Conservation (phyloP, 2,113 vertebrate species). For the Burhinus bistriatus region DNA sequence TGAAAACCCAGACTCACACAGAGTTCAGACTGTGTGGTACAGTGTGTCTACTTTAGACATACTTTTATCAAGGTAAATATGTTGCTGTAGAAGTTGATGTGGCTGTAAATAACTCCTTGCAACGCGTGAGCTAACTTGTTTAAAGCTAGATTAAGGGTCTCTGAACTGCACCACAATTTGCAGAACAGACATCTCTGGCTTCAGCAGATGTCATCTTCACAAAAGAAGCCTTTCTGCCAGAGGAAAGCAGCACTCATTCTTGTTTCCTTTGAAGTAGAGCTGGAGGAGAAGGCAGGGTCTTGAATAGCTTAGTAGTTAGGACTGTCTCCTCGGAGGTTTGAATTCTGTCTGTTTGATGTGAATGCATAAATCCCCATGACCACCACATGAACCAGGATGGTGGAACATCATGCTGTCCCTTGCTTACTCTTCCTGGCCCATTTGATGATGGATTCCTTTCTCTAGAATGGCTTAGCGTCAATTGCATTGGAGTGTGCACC, state of each 20-base stretch:
- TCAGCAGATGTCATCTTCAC: background rate
- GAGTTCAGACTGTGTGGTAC: background rate
- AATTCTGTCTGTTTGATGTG: background rate
- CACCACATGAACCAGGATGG: background rate
- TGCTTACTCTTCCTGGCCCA: background rate
- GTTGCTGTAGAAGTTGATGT: background rate
- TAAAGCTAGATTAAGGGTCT: background rate
- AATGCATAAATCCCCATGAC: background rate
- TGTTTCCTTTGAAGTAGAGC: background rate
- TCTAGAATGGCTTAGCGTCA: background rate
- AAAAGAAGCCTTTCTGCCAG: background rate
- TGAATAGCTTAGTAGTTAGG: background rate
- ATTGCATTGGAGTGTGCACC: background rate
- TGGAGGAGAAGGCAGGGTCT: background rate
- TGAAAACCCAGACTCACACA: background rate
- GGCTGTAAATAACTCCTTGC: background rate
- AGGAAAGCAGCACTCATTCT: background rate
- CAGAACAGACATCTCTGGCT: background rate
- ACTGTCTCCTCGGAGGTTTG: background rate
- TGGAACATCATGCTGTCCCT: background rate
- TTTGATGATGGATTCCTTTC: background rate
- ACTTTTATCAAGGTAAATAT: background rate
- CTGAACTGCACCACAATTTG: background rate
- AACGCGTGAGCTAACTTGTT: background rate
- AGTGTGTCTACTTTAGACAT: background rate